These are phyloP conservation scores for Cranoglanis bouderius DNA, from an alignment of 2,113 vertebrate genomes.

Conservation along the genomic window DNA sequence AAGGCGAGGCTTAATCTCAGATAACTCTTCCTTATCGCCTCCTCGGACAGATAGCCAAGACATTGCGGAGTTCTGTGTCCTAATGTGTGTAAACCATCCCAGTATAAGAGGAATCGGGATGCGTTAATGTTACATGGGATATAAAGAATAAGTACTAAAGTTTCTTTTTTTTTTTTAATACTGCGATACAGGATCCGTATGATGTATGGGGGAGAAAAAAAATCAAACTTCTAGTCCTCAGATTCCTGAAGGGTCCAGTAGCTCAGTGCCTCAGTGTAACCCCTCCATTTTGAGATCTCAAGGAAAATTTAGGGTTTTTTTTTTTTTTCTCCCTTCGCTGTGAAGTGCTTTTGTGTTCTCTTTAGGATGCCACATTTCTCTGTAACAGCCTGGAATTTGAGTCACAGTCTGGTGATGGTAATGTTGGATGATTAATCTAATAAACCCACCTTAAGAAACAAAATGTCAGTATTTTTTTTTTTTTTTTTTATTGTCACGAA, in stretches of 20 bases:
- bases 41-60: background rate
- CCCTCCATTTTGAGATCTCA: slow-evolving; percentile 58
- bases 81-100: background rate
- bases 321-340: slow-evolving; percentile 73
- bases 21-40: background rate
- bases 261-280: slow-evolving; percentile 60
- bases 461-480: background rate
- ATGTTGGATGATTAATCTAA: slow-evolving; percentile 53
- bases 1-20: background rate
- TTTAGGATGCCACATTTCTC: slow-evolving; percentile 47
- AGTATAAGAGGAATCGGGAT: background rate
- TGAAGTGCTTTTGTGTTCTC: slow-evolving; percentile 75
- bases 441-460: slow-evolving; percentile 48
- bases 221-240: background rate
- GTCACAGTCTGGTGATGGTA: slow-evolving; percentile 39
- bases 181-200: slow-evolving; percentile 9
- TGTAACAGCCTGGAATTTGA: slow-evolving; percentile 47
- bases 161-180: background rate
- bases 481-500: background rate
- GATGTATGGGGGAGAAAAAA: background rate
- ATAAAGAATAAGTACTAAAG: background rate
- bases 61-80: background rate
- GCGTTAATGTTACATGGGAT: background rate
- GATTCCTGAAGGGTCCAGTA: slow-evolving; percentile 53
- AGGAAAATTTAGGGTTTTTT: slow-evolving; percentile 75